These are phyloP conservation scores for Gryllus bimaculatus DNA, from an alignment of 1,140 invertebrate genomes.

Conservation along the genomic window DNA sequence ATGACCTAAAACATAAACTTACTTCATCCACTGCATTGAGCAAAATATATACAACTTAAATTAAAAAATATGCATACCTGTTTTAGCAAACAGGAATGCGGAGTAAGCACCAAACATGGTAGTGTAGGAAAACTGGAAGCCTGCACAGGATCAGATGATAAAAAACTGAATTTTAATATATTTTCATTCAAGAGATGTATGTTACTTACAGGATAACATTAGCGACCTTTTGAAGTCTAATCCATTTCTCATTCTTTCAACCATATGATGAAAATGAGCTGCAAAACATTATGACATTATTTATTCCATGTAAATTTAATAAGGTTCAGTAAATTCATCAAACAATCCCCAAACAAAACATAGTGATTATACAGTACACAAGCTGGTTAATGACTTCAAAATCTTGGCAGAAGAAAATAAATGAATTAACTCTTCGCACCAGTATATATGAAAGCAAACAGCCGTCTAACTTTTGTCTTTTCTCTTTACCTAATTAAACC, in stretches of 20 bases:
- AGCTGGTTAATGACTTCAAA: too few relatives aligned
- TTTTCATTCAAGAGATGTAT: background rate
- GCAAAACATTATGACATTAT: conserved; percentile 29
- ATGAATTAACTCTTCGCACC: too few relatives aligned
- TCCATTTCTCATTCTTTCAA: conserved; percentile 65
- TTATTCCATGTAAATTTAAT: conserved; percentile 8
- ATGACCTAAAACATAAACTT: conserved; percentile 53
- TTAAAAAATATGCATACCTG: conserved; percentile 36
- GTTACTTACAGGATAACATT: conserved; percentile 52
- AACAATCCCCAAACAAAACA: conserved; percentile 10
- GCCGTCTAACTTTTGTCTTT: too few relatives aligned
- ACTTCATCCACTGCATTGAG: background rate
- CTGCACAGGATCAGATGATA: conserved; percentile 38
- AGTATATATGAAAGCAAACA: too few relatives aligned
- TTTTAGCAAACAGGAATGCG: conserved; percentile 74
- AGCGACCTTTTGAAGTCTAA: conserved; percentile 55
- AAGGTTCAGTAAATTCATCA: background rate
- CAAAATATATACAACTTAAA: background rate
- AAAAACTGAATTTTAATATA: background rate
- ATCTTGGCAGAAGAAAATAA: too few relatives aligned
- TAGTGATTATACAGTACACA: too few relatives aligned
- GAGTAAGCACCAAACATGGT: conserved; percentile 90
- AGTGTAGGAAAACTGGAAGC: conserved; percentile 85
- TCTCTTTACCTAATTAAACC: too few relatives aligned
- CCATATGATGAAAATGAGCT: conserved; percentile 88